A percentile compares a stretch with the other conserved stretches of the same genome.
Conservation (phyloP, 2,888 invertebrate genomes). For the Drosophila eohydei region DNA sequence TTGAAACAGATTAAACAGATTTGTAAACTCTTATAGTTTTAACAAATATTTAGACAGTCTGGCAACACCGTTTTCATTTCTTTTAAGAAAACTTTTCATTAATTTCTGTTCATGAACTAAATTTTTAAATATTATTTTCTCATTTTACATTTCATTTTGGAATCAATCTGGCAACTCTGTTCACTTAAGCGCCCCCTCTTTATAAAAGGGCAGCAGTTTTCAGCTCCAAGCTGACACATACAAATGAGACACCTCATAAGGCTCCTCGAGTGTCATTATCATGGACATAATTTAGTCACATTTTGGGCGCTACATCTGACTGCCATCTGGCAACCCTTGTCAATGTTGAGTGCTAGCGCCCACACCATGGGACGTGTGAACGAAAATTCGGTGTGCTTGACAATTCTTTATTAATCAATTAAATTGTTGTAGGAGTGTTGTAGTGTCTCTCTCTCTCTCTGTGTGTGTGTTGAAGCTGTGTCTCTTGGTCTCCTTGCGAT, state of each 20-base stretch:
- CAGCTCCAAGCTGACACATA: constrained; percentile 42
- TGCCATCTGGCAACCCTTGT: constrained; percentile 69
- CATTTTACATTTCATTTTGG: neutral
- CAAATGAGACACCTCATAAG: constrained; percentile 47
- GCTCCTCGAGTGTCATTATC: constrained; percentile 39
- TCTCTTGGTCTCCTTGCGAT: constrained; percentile 45
- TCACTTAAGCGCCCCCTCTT: neutral
- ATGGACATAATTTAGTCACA: constrained; percentile 47
- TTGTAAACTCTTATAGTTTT: no score
- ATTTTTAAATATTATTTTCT: neutral
- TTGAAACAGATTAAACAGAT: no score
- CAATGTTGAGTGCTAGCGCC: constrained; percentile 34
- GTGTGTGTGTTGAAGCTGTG: neutral
- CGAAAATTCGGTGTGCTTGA: constrained; percentile 55
- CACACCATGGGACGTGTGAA: constrained; percentile 59
- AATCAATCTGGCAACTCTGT: constrained; percentile 17
- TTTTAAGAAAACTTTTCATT: neutral
- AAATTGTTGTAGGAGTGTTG: constrained; percentile 57
- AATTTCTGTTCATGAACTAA: neutral
- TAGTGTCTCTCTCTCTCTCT: constrained; percentile 10
- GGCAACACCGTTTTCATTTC: neutral
- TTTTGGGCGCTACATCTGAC: constrained; percentile 56
- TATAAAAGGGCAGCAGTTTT: constrained; percentile 8
- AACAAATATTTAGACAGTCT: neutral
- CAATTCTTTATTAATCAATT: constrained; percentile 80